Conservation (phyloP, 2,113 vertebrate species). For the Campylomormyrus numenius region DNA sequence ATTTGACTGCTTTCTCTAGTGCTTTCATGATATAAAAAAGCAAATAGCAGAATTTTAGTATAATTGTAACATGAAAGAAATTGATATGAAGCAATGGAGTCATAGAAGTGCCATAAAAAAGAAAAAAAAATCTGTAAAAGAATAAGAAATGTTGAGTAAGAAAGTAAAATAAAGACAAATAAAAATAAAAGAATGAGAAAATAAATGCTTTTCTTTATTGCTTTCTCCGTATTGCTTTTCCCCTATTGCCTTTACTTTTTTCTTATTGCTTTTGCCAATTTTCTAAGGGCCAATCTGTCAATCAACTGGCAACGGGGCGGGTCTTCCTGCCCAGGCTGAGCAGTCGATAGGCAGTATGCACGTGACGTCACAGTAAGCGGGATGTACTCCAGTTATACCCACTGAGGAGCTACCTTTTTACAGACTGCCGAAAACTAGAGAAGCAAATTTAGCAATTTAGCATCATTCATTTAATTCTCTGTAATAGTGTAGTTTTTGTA, state of each 20-base stretch:
- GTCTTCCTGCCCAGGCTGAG: not conserved
- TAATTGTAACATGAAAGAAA: not conserved
- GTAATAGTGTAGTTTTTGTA: not conserved
- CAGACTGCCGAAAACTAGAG: not conserved
- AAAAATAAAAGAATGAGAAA: conserved; percentile 2
- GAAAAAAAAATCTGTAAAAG: not conserved
- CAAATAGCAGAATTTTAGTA: not conserved
- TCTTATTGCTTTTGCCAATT: not conserved
- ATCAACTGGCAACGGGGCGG: not conserved
- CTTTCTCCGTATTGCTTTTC: not conserved
- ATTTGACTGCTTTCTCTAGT: not conserved
- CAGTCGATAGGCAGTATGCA: not conserved
- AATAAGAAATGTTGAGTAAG: not conserved
- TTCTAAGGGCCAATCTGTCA: not conserved
- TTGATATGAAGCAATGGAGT: not conserved
- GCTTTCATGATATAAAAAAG: not conserved
- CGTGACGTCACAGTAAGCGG: not conserved
- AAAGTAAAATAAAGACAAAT: not conserved
- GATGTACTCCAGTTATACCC: not conserved
- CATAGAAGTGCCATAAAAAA: not conserved
- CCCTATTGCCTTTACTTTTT: not conserved
- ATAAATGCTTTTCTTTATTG: not conserved
- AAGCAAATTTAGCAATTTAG: not conserved
- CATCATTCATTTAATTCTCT: not conserved
- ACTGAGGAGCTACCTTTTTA: not conserved